Evolutionary conservation across 1,140 invertebrate genomes (phyloP).

Genomic region (Ceratina australensis): DNA sequence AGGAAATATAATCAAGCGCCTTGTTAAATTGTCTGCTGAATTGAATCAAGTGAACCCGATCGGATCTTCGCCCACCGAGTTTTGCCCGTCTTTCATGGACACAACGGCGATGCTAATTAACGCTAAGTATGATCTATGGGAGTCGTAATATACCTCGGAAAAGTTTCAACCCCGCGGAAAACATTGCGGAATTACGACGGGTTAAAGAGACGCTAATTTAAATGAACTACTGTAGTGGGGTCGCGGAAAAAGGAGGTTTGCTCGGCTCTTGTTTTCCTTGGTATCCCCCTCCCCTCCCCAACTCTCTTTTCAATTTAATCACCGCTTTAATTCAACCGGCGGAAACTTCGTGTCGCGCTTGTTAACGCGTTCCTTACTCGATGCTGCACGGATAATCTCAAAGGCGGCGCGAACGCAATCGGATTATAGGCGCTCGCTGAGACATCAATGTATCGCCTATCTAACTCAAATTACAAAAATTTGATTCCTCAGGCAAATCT

Average conservation of each 20-base stretch:
- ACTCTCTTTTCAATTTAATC: conserved; percentile 45
- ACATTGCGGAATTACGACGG: conserved; percentile 47
- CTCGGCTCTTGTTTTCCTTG: conserved; percentile 21
- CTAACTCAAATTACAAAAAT: no score
- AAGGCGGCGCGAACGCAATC: conserved; percentile 9
- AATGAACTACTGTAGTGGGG: conserved; percentile 46
- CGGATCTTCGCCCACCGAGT: not conserved
- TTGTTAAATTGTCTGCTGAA: not conserved
- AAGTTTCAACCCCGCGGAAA: conserved; percentile 37
- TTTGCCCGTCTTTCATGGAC: conserved; percentile 14
- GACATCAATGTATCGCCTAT: no score
- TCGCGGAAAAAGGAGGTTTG: not conserved
- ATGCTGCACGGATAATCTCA: not conserved
- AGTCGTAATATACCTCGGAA: conserved; percentile 24
- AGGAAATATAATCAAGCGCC: no score
- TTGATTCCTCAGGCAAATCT: no score
- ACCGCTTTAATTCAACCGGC: conserved; percentile 39
- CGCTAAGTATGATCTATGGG: conserved; percentile 43
- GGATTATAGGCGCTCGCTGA: not conserved
- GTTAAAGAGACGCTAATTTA: conserved; percentile 50
- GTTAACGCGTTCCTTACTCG: conserved; percentile 9
- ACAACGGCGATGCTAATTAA: conserved; percentile 30
- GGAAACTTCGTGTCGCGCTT: conserved; percentile 27
- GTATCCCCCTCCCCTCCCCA: conserved; percentile 25
- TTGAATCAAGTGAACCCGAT: not conserved